A percentile compares a stretch with the other conserved stretches of the same genome.
Conservation (phyloP, 2,888 invertebrate species). For the Pemphredon lugubris region DNA sequence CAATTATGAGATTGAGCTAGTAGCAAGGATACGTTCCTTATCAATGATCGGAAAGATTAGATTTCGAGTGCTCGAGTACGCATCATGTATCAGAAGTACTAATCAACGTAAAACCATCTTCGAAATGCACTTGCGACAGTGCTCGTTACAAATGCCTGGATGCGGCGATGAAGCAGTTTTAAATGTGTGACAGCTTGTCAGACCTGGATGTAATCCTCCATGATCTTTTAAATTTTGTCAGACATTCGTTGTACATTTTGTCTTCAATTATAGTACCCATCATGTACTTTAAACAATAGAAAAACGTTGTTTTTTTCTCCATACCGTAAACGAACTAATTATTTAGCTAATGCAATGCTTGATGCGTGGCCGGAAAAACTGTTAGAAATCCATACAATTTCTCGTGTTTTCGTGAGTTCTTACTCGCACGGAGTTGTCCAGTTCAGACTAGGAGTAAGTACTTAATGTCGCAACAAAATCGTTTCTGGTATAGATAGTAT, state of each 20-base stretch:
- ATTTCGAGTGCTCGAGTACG: conserved; percentile 27
- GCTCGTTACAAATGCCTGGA: conserved; percentile 23
- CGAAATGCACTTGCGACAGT: conserved; percentile 45
- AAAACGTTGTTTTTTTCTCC: no score
- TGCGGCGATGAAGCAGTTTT: conserved; percentile 42
- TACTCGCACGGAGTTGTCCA: no score
- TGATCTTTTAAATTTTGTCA: neutral
- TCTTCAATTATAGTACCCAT: no score
- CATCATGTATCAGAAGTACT: conserved; percentile 23
- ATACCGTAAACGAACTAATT: no score
- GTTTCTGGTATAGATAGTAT: no score
- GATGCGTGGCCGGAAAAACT: neutral
- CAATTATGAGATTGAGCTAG: no score
- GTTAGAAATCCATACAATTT: neutral
- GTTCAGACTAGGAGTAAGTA: no score
- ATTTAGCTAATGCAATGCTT: neutral
- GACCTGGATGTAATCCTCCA: conserved; percentile 38
- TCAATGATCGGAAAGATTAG: conserved; percentile 26
- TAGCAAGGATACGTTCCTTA: conserved; percentile 19
- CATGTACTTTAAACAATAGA: no score
- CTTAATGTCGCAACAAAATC: no score
- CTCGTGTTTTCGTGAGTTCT: no score
- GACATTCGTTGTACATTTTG: no score
- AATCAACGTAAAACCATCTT: conserved; percentile 24
- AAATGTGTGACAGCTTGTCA: conserved; percentile 59